A percentile compares a stretch with the other conserved stretches of the same genome.
Evolutionary conservation across 2,113 vertebrate genomes (phyloP).

Genomic region (Agapornis roseicollis): DNA sequence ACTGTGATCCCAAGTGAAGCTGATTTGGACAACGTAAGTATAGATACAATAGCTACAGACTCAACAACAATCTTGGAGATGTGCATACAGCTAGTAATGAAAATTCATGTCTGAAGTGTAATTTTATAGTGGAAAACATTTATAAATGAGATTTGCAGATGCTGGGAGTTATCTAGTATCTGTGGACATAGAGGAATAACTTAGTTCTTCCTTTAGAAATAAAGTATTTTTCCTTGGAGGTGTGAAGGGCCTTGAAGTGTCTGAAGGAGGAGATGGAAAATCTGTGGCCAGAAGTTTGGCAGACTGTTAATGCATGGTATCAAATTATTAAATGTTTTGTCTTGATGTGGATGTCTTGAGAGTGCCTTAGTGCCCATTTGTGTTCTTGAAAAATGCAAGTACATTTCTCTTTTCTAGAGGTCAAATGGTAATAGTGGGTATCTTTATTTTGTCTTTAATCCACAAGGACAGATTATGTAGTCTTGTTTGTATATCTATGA

Average conservation of each 20-base stretch:
- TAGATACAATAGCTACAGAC: background rate
- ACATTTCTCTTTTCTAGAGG: background rate
- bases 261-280: background rate
- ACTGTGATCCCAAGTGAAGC: background rate
- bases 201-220: background rate
- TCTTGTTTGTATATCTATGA: background rate
- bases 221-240: background rate
- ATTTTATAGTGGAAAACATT: background rate
- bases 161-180: background rate
- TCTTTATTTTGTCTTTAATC: background rate
- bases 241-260: background rate
- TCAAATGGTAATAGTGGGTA: background rate
- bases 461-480: background rate
- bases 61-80: background rate
- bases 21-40: background rate
- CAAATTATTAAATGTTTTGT: background rate
- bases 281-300: background rate
- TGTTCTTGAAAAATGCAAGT: background rate
- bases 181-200: background rate
- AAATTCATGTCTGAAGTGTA: background rate
- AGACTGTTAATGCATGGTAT: background rate
- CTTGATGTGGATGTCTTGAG: background rate
- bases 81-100: background rate
- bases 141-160: background rate
- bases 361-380: background rate